These are phyloP conservation scores for Scaptomyza cyrtandrae DNA, from an alignment of 2,888 invertebrate species.

Conservation along the genomic window DNA sequence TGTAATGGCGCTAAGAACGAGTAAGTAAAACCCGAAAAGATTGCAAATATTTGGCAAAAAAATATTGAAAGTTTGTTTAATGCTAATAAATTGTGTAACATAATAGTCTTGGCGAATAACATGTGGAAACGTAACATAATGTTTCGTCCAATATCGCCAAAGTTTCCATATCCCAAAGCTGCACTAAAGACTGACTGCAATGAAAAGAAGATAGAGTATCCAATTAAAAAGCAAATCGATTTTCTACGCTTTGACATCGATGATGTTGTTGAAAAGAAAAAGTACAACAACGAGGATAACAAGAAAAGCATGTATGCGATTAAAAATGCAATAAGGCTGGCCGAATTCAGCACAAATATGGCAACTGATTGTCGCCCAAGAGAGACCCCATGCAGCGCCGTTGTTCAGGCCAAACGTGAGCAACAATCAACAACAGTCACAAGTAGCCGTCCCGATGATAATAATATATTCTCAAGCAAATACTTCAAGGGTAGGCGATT, in stretches of 20 bases:
- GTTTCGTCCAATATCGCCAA: neutral
- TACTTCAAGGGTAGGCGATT: neutral
- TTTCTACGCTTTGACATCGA: conserved; percentile 5
- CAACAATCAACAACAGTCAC: neutral
- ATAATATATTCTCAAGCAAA: neutral
- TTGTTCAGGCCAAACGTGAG: neutral
- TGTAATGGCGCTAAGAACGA: neutral
- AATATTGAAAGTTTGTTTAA: neutral
- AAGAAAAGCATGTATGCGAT: neutral
- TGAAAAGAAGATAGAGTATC: neutral
- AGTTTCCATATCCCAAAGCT: conserved; percentile 27
- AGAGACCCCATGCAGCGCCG: neutral
- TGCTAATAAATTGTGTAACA: neutral
- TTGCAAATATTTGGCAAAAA: neutral
- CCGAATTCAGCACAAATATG: neutral
- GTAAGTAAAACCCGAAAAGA: neutral
- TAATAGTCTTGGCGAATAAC: neutral
- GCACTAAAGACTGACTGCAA: too few relatives aligned
- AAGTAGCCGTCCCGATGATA: neutral
- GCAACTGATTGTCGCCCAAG: neutral
- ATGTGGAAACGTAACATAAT: neutral
- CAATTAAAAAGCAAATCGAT: neutral
- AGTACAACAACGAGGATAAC: neutral
- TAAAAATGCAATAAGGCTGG: neutral
- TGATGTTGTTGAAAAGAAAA: neutral